phyloP scores from a whole-genome alignment of 2,797 vertebrate species.

The Strix occidentalis region DNA sequence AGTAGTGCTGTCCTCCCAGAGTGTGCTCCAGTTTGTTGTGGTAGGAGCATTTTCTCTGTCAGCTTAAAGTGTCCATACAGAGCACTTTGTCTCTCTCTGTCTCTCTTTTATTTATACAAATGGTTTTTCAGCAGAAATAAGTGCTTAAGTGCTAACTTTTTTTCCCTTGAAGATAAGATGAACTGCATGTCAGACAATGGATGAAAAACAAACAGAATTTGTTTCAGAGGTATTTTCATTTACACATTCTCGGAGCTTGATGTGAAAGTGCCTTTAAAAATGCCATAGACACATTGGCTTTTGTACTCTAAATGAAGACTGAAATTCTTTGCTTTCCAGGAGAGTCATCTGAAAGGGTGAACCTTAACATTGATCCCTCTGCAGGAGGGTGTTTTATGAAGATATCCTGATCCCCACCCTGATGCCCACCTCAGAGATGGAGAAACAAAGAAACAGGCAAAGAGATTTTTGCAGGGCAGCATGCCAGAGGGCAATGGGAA shows the following conservation, averaged over 20 bases:
- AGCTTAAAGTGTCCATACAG: constrained; percentile 42
- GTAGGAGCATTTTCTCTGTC: constrained; percentile 46
- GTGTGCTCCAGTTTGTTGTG: background rate
- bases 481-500: background rate
- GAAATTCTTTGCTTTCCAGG: constrained; percentile 14
- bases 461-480: background rate
- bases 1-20: background rate
- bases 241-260: background rate
- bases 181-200: constrained; percentile 29
- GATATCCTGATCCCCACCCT: background rate
- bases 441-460: background rate
- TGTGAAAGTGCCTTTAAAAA: constrained; percentile 34
- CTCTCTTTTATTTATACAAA: constrained; percentile 55
- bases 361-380: background rate
- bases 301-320: constrained; percentile 28
- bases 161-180: constrained; percentile 26
- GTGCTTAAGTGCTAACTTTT: constrained; percentile 50
- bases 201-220: constrained; percentile 47
- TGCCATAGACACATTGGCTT: background rate
- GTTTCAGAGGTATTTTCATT: constrained; percentile 32
- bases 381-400: background rate
- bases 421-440: background rate
- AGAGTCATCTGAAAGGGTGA: background rate
- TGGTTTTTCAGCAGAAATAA: constrained; percentile 53
- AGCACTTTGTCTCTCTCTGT: constrained; percentile 55